phyloP scores from a whole-genome alignment of 2,888 invertebrate genomes.

The Anorthoa munda region DNA sequence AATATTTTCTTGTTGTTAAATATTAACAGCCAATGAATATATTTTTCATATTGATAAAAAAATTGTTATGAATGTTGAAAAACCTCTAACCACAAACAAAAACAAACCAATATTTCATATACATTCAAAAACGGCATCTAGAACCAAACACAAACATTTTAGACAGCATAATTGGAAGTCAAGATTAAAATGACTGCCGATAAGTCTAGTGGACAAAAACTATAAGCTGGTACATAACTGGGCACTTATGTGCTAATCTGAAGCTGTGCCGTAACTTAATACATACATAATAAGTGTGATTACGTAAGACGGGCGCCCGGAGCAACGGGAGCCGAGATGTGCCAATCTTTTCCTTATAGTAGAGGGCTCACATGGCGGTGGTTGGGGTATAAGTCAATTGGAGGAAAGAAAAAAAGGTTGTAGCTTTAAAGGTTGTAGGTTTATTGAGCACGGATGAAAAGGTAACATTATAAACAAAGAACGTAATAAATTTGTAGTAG shows the following conservation, averaged over 20 bases:
- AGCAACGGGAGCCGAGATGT: slow-evolving; percentile 87
- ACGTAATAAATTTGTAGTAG: too few relatives aligned
- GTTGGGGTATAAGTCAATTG: slow-evolving; percentile 20
- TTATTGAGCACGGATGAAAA: too few relatives aligned
- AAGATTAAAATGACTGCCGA: slow-evolving; percentile 52
- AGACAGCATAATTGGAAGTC: slow-evolving; percentile 52
- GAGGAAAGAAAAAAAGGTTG: neutral
- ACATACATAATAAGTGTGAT: slow-evolving; percentile 89
- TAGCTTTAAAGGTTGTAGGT: too few relatives aligned
- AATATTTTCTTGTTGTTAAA: too few relatives aligned
- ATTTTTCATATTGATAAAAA: too few relatives aligned
- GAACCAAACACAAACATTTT: slow-evolving; percentile 30
- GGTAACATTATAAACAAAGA: too few relatives aligned
- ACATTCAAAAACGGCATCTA: slow-evolving; percentile 19
- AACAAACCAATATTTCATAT: neutral
- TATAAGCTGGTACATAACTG: slow-evolving; percentile 67
- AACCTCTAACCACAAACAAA: too few relatives aligned
- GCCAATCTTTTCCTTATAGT: slow-evolving; percentile 87
- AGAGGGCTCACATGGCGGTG: slow-evolving; percentile 72
- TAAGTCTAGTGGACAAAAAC: slow-evolving; percentile 61
- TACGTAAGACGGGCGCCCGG: slow-evolving; percentile 83
- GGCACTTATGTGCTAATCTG: slow-evolving; percentile 83
- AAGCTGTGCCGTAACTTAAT: slow-evolving; percentile 78
- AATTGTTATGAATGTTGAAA: too few relatives aligned
- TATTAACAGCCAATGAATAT: neutral